Conservation (phyloP, 2,888 invertebrate genomes). For the Cheilosia urbana region DNA sequence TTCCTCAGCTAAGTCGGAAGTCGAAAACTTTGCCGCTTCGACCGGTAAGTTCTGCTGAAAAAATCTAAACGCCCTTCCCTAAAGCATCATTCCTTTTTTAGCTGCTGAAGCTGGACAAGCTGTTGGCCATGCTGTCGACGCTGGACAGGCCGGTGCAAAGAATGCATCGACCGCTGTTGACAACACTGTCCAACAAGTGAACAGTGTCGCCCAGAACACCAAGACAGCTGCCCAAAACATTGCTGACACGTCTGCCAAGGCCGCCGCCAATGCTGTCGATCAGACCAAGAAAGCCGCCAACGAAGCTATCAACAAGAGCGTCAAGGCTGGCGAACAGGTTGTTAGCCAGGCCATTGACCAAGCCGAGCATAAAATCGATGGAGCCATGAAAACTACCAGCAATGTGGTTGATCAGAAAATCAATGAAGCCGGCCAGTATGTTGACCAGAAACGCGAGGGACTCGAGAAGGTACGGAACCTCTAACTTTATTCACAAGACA, state of each 20-base stretch:
- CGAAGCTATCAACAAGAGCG: conserved; percentile 84
- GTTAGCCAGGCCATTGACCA: conserved; percentile 80
- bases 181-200: conserved; percentile 79
- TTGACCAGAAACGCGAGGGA: conserved; percentile 86
- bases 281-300: conserved; percentile 84
- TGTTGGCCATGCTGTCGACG: conserved; percentile 81
- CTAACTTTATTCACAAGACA: neutral
- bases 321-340: conserved; percentile 84
- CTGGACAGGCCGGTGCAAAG: conserved; percentile 80
- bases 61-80: neutral
- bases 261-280: conserved; percentile 64
- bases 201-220: conserved; percentile 80
- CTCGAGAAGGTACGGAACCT: conserved; percentile 79
- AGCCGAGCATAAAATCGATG: conserved; percentile 85
- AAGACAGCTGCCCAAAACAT: conserved; percentile 82
- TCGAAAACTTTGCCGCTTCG: conserved; percentile 85
- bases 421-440: conserved; percentile 87
- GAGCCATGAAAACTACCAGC: conserved; percentile 86
- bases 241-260: conserved; percentile 80
- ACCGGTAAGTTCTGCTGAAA: conserved; percentile 79
- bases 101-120: conserved; percentile 82
- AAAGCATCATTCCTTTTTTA: conserved; percentile 24
- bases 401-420: conserved; percentile 86
- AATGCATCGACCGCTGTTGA: conserved; percentile 80
- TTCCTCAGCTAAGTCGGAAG: conserved; percentile 85